Base-by-base conservation (phyloP, 2,888 invertebrate species). In the Hyalella azteca region DNA sequence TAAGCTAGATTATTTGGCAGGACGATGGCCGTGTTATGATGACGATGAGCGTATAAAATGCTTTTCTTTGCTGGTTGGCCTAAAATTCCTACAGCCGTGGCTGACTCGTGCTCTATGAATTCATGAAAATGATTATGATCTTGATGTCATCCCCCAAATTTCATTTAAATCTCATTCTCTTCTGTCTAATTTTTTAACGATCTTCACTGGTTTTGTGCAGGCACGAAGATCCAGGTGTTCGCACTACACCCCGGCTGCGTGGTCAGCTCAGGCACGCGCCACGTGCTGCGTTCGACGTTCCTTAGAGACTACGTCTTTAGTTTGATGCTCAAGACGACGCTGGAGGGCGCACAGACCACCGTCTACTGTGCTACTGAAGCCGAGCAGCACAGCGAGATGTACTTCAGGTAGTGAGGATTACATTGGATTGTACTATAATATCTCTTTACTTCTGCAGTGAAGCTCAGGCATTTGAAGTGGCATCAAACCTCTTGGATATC, bases 281-380 rank as follows among this genome's bases (percentile, higher is more conserved):
- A 88, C 82, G 85, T 88, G 85, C 86, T 87, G 4, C 86, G 87
- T 81, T 86, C 86, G n/a, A 83, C 86, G 40, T 86, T 85, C 36
- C 50, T 29, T 79, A 86, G 88, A 79, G 84, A 86, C 48, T 84
- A 85, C 36, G 26, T 86, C 3, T 85, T 87, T 4, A 87, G 87
- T 79, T 41, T 85, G 3, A 87, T 87, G 7, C 85, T 87, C 60
- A 88, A 88, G 85, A 86, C 86, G 11, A 79, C 88, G 0, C 86
- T 86, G 11, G 88, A 88, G 85, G 89, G 89, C 4, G 93, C 94
- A 0, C 94, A 94, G 88, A 93, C 94, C 1, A 90, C 91, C 0
- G 90, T 94, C 79, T 91, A 93, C 87, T 93, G 93, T 86, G 87
- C 88, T 39, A 32, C 66, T 11, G 79, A 77, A 41, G 76, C 79